Evolutionary conservation across 2,113 vertebrate genomes (phyloP).

Genomic region (Erythrocebus patas): DNA sequence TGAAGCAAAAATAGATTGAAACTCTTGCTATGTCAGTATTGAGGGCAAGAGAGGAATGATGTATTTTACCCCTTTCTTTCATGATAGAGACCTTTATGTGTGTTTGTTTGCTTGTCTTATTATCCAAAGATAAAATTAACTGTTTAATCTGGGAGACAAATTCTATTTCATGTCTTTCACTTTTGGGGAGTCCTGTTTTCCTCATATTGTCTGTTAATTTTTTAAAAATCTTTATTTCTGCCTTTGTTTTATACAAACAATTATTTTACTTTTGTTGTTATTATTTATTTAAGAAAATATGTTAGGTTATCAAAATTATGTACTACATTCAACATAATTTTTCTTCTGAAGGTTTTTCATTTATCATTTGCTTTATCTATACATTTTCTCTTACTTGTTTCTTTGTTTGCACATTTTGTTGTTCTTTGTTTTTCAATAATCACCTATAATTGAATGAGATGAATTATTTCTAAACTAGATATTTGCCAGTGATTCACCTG

Average conservation of each 20-base stretch:
- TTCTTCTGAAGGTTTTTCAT: not conserved
- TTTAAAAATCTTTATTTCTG: not conserved
- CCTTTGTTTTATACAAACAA: not conserved
- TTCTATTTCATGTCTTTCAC: not conserved
- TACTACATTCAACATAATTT: not conserved
- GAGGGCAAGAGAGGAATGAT: not conserved
- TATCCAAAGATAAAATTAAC: no score
- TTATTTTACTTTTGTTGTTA: not conserved
- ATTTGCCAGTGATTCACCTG: not conserved
- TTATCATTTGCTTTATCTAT: not conserved
- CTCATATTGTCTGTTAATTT: not conserved
- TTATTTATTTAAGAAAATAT: not conserved
- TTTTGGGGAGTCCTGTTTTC: not conserved
- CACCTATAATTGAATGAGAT: not conserved
- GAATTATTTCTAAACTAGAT: not conserved
- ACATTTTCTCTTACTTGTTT: not conserved
- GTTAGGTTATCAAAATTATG: not conserved
- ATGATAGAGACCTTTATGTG: not conserved
- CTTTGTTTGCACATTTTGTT: not conserved
- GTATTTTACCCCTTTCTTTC: not conserved
- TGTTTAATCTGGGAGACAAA: not conserved
- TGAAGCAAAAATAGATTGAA: not conserved
- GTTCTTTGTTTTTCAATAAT: not conserved
- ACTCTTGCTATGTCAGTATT: not conserved
- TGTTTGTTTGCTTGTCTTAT: not conserved